Evolutionary conservation across 2,888 invertebrate genomes (phyloP), one percentile per base, ranked within the genome.

Genomic region (Byasa hedistus): DNA sequence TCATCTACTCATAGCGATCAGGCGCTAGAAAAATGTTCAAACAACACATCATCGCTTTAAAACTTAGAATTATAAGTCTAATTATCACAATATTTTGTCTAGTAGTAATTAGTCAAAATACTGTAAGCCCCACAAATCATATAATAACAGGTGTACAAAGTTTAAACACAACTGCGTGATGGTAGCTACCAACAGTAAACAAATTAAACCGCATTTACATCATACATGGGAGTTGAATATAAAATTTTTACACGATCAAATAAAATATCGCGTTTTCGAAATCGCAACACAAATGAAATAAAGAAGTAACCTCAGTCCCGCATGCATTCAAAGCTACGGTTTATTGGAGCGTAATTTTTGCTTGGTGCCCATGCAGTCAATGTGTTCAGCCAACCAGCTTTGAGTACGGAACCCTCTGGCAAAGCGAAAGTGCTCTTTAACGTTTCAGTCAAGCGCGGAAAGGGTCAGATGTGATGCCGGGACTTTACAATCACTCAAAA

Each of bases 391-490:
- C 66, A 58, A 63, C 66, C 66, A 58, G 55, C 36, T 44, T 58
- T 15, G 36, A 22, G 23, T 27, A 52, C 56, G 56, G 44, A 57
- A 52, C 57, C 48, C 61, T 57, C 55, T 23, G 48, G 62, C 58
- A 27, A 58, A 27, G 62, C 55, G 23, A 59, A 63, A 56, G 62
- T 55, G 59, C 63, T 62, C 62, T 66, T 62, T 59, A 59, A 55
- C 62, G 62, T 55, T 62, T 58, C 52, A 66, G 66, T 66, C 63
- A 58, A 66, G 58, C 66, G 62, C 44, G 54, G 61, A 59, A 65
- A 60, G 60, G 65, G 54, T 65, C 51, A 65, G 48, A 56, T 32
- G 27, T 24, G 59, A 55, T 44, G 21, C 39, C 59, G 27, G 52
- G 59, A 55, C 55, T 44, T 59, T 64, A 48, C 59, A 64, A 54